Evolutionary conservation across 1,140 invertebrate species (phyloP).

Genomic region (Pteromalus puparum): DNA sequence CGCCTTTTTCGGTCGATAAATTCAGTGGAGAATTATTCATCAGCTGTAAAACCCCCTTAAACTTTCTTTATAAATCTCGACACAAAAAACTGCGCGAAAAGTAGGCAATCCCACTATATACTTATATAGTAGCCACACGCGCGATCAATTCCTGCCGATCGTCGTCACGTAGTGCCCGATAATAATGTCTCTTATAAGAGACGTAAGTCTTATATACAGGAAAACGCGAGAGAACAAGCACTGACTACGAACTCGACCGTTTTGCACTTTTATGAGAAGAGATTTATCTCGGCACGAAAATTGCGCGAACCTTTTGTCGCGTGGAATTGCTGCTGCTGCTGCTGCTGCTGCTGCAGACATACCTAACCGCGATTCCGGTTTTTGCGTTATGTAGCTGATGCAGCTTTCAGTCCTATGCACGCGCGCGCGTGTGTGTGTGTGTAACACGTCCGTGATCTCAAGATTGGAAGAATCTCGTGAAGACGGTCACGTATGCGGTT

Average conservation of each 20-base stretch:
- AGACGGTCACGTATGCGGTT: not conserved
- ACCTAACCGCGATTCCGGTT: not conserved
- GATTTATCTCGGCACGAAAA: not conserved
- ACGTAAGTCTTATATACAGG: not conserved
- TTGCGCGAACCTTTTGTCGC: not conserved
- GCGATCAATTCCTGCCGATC: conserved; percentile 9
- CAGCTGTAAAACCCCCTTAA: too few relatives aligned
- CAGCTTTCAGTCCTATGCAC: too few relatives aligned
- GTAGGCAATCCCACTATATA: too few relatives aligned
- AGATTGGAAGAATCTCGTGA: not conserved
- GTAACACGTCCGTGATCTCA: too few relatives aligned
- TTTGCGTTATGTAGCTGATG: not conserved
- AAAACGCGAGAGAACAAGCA: too few relatives aligned
- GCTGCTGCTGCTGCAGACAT: not conserved
- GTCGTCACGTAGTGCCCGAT: conserved; percentile 23
- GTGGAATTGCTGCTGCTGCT: not conserved
- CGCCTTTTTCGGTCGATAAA: too few relatives aligned
- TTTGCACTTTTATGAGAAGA: not conserved
- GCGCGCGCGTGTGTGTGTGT: too few relatives aligned
- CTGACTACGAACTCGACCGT: not conserved
- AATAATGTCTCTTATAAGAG: not conserved
- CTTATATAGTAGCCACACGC: not conserved
- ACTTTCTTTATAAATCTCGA: too few relatives aligned
- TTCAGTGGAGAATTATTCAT: too few relatives aligned
- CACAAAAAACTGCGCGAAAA: too few relatives aligned